phyloP scores from a whole-genome alignment of 2,797 vertebrate genomes.

The Micromesistius poutassou region DNA sequence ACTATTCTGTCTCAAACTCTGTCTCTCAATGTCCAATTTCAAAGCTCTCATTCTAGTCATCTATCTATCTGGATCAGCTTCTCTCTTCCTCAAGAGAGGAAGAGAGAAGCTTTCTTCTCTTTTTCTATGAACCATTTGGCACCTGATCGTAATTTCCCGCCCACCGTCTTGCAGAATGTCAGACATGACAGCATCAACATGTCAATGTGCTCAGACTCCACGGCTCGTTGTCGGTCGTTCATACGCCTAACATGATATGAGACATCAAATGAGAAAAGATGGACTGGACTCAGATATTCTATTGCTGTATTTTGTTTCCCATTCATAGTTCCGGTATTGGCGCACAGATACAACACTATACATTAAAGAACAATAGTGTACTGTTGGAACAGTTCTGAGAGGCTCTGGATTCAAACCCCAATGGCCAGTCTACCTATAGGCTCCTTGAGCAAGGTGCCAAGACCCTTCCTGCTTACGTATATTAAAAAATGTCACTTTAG shows the following conservation, averaged over 20 bases:
- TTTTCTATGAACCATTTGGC: not conserved
- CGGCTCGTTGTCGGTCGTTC: not conserved
- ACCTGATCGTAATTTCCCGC: not conserved
- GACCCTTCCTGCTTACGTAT: too few species aligned
- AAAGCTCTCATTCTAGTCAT: too few species aligned
- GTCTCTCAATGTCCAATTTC: not conserved
- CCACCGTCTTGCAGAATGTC: not conserved
- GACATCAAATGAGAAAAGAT: not conserved
- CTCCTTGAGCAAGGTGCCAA: too few species aligned
- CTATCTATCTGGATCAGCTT: not conserved
- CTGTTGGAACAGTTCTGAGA: too few species aligned
- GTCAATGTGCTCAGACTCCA: not conserved
- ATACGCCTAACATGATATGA: not conserved
- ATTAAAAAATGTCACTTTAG: too few species aligned
- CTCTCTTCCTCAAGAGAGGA: not conserved
- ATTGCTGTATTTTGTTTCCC: not conserved
- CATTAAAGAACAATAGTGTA: not conserved
- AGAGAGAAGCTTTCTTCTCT: too few species aligned
- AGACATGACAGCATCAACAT: not conserved
- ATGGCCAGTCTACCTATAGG: too few species aligned
- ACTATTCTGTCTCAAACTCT: not conserved
- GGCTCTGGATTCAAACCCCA: not conserved
- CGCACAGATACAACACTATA: not conserved
- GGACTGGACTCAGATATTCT: not conserved
- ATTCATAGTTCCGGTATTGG: not conserved